A percentile compares a stretch with the other conserved stretches of the same genome.
Conservation (phyloP, 2,113 vertebrate species). For the Bettongia penicillata region DNA sequence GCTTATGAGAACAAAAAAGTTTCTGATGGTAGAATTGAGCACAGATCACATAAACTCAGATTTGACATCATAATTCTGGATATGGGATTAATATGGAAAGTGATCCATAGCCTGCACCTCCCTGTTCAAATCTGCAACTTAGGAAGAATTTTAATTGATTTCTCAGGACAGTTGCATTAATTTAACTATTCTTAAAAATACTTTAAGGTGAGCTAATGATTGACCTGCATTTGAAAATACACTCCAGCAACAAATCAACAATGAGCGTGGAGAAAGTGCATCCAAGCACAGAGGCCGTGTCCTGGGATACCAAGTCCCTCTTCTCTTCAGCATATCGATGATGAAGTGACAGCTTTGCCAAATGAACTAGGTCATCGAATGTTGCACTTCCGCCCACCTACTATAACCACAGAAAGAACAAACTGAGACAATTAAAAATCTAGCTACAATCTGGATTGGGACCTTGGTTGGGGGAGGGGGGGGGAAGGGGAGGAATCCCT, state of each 20-base stretch:
- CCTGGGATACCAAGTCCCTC: not conserved
- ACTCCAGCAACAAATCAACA: not conserved
- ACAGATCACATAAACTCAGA: conserved; percentile 35
- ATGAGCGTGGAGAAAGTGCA: conserved; percentile 12
- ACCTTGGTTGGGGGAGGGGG: not conserved
- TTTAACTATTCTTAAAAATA: conserved; percentile 46
- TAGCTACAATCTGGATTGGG: conserved; percentile 44
- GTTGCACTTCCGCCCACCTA: conserved; percentile 2
- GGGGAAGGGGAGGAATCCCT: not conserved
- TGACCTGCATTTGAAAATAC: conserved; percentile 32
- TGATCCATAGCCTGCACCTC: conserved; percentile 4
- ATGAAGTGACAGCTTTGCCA: conserved; percentile 27
- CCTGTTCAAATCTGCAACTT: conserved; percentile 42
- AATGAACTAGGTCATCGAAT: conserved; percentile 31
- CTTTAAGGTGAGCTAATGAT: conserved; percentile 29
- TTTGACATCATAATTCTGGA: conserved; percentile 43
- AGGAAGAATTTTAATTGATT: conserved; percentile 41
- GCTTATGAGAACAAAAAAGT: conserved; percentile 26
- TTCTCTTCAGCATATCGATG: conserved; percentile 23
- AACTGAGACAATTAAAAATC: conserved; percentile 35
- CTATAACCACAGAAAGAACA: conserved; percentile 10
- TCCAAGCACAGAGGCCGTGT: conserved; percentile 11
- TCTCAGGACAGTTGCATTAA: conserved; percentile 42
- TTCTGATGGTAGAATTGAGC: conserved; percentile 9
- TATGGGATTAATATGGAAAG: conserved; percentile 47